phyloP scores from a whole-genome alignment of 1,140 invertebrate species.

The Lepidotrigona ventralis region DNA sequence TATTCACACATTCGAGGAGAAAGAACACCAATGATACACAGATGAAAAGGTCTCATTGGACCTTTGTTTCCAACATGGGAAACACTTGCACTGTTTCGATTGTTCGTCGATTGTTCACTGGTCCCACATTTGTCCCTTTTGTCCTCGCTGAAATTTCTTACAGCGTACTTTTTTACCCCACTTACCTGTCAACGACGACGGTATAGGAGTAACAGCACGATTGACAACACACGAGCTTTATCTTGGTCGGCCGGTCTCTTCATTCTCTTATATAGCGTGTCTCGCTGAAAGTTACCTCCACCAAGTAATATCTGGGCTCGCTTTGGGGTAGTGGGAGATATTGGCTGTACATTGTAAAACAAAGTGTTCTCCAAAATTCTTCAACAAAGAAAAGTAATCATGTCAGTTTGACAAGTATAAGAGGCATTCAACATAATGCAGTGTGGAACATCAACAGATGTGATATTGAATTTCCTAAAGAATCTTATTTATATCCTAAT shows the following conservation, averaged over 20 bases:
- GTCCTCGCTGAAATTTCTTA: background rate
- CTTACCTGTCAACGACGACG: constrained; percentile 71
- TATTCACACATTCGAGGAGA: background rate
- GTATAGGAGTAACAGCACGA: constrained; percentile 67
- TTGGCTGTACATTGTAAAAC: background rate
- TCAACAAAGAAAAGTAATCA: background rate
- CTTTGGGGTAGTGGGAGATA: constrained; percentile 50
- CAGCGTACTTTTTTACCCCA: constrained; percentile 33
- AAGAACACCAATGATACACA: constrained; percentile 8
- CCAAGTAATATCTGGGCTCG: constrained; percentile 56
- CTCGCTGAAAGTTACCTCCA: constrained; percentile 78
- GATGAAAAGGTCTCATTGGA: background rate
- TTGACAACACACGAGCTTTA: constrained; percentile 77
- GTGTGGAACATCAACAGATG: background rate
- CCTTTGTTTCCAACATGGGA: background rate
- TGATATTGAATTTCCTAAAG: background rate
- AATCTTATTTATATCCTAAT: too few species aligned
- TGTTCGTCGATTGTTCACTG: constrained; percentile 32
- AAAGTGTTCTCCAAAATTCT: constrained; percentile 1
- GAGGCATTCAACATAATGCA: background rate
- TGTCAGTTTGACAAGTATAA: background rate
- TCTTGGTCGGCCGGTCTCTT: constrained; percentile 73
- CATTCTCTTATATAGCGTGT: constrained; percentile 79
- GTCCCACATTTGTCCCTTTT: background rate
- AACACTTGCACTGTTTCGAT: constrained; percentile 35